Percentiles rank a stretch among this genome's conserved stretches.
phyloP scores from a whole-genome alignment of 2,113 vertebrate genomes.

The Mola mola region DNA sequence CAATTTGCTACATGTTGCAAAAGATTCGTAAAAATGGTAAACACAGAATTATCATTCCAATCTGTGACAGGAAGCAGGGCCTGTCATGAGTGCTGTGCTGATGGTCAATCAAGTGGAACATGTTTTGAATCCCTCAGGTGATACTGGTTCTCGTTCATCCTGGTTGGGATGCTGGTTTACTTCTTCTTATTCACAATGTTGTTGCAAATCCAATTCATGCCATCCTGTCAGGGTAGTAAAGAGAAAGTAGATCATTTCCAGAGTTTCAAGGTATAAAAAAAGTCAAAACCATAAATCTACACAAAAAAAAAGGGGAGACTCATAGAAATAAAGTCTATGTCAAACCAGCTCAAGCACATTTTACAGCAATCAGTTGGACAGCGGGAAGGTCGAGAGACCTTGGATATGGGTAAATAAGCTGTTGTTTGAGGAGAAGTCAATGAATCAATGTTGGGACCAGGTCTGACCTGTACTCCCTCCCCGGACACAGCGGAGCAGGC shows the following conservation, averaged over 20 bases:
- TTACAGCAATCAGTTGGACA: not conserved
- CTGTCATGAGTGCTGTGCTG: conserved; percentile 9
- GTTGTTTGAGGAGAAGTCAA: conserved; percentile 15
- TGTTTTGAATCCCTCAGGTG: conserved; percentile 10
- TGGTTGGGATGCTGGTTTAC: conserved; percentile 48
- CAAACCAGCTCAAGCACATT: not conserved
- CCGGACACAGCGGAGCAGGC: conserved; percentile 89
- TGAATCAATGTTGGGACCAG: not conserved
- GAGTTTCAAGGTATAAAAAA: not conserved
- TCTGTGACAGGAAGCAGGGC: conserved; percentile 8
- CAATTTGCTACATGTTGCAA: conserved; percentile 37
- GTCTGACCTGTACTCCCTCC: conserved; percentile 88
- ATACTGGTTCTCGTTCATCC: conserved; percentile 5
- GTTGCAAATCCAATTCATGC: conserved; percentile 94
- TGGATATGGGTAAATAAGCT: conserved; percentile 3
- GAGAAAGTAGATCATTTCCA: conserved; percentile 4
- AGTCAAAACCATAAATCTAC: not conserved
- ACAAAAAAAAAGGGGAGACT: conserved; percentile 1
- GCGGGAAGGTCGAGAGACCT: not conserved
- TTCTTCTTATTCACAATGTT: conserved; percentile 89
- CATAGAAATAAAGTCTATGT: not conserved
- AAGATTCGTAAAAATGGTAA: conserved; percentile 55
- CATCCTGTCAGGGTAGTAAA: conserved; percentile 79
- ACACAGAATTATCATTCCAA: conserved; percentile 40
- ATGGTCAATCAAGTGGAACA: not conserved